Evolutionary conservation across 1,140 invertebrate species (phyloP).

Genomic region (Zaprionus ghesquierei): DNA sequence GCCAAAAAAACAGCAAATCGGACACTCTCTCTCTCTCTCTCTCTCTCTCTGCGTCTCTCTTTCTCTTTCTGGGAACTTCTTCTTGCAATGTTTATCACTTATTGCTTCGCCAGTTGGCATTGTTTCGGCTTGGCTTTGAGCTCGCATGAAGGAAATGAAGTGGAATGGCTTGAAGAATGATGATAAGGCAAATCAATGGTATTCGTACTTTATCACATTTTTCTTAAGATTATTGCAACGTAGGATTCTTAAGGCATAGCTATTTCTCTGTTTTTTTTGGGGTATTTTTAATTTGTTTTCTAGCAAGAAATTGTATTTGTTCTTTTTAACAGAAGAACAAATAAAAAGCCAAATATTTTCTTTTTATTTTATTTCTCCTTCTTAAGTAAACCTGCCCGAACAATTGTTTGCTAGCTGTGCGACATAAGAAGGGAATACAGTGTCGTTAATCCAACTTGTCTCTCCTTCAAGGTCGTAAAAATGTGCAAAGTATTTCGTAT

Average conservation of each 20-base stretch:
- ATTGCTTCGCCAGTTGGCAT: constrained; percentile 48
- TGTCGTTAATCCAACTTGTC: background rate
- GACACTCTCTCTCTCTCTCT: background rate
- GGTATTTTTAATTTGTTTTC: constrained; percentile 8
- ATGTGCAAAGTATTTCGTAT: constrained; percentile 63
- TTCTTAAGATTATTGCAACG: background rate
- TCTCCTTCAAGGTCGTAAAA: constrained; percentile 56
- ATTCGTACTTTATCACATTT: constrained; percentile 20
- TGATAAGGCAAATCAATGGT: constrained; percentile 68
- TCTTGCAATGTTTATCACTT: constrained; percentile 36
- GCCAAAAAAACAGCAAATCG: background rate
- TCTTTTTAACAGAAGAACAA: constrained; percentile 18
- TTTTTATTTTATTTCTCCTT: background rate
- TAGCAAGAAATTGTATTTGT: constrained; percentile 28
- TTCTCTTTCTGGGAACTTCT: background rate
- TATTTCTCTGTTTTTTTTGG: constrained; percentile 2
- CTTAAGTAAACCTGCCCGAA: background rate
- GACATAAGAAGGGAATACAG: constrained; percentile 40
- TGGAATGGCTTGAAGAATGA: constrained; percentile 67
- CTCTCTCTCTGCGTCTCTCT: background rate
- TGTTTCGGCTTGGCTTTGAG: constrained; percentile 33
- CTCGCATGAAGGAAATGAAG: constrained; percentile 58
- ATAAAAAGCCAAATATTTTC: constrained; percentile 2
- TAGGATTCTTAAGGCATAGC: background rate
- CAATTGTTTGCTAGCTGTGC: constrained; percentile 19